phyloP scores from a whole-genome alignment of 2,113 vertebrate species.

The Xiphorhynchus elegans region DNA sequence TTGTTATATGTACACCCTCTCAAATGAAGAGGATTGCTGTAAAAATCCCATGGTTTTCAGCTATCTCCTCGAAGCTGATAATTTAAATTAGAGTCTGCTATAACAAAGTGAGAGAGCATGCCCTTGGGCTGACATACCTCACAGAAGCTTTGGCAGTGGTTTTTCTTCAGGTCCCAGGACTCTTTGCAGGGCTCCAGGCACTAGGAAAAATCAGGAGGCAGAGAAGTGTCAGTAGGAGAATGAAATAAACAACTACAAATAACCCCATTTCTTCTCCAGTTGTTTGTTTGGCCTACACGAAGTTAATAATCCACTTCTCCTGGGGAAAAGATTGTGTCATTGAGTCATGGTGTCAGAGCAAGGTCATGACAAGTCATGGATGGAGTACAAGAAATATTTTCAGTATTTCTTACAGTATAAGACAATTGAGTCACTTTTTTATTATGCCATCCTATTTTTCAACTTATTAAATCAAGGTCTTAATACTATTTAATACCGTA shows the following conservation, averaged over 20 bases:
- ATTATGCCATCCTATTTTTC: not conserved
- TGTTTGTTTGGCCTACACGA: not conserved
- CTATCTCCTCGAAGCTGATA: not conserved
- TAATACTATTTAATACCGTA: not conserved
- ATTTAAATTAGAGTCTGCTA: not conserved
- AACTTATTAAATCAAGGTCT: not conserved
- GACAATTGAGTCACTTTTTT: not conserved
- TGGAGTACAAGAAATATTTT: not conserved
- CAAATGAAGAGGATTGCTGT: not conserved
- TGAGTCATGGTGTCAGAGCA: constrained; percentile 10
- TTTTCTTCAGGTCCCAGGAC: constrained; percentile 89
- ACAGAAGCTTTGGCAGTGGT: constrained; percentile 92
- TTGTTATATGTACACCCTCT: not conserved
- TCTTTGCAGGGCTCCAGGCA: constrained; percentile 98
- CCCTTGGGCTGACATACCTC: constrained; percentile 83
- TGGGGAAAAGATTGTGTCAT: constrained; percentile 15
- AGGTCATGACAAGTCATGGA: not conserved
- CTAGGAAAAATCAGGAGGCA: constrained; percentile 71
- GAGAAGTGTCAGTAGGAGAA: not conserved
- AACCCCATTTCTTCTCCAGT: not conserved
- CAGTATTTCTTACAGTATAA: not conserved
- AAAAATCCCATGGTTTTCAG: not conserved
- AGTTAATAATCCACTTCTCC: constrained; percentile 25
- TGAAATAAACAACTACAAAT: not conserved
- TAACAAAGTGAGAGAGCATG: constrained; percentile 22